Evolutionary conservation across 2,888 invertebrate species (phyloP).

Genomic region (Bimastos eiseni): DNA sequence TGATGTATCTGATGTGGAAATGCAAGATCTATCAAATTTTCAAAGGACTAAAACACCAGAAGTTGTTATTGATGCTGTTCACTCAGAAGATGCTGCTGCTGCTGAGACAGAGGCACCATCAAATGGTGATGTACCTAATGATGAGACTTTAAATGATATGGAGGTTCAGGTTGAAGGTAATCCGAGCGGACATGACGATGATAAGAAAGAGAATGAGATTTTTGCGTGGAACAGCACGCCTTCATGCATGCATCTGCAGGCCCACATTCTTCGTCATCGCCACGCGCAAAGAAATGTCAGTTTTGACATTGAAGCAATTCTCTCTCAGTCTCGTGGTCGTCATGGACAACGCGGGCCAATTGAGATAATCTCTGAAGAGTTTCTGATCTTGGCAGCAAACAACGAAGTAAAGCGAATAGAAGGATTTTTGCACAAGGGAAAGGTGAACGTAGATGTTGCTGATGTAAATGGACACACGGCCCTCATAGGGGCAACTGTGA

Average conservation of each 20-base stretch:
- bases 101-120: background rate
- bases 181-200: background rate
- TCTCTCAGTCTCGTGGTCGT: slow-evolving; percentile 49
- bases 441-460: slow-evolving; percentile 57
- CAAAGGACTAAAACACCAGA: background rate
- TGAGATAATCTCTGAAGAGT: slow-evolving; percentile 53
- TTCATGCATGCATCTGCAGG: slow-evolving; percentile 53
- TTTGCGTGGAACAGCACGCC: slow-evolving; percentile 56
- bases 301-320: slow-evolving; percentile 50
- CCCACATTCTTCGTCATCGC: slow-evolving; percentile 53
- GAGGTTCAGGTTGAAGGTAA: background rate
- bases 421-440: slow-evolving; percentile 50
- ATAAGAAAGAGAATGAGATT: background rate
- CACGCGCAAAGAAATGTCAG: slow-evolving; percentile 43
- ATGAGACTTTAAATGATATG: background rate
- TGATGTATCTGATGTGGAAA: background rate
- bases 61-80: background rate
- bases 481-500: slow-evolving; percentile 57
- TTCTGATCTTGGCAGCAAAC: slow-evolving; percentile 51
- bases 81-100: background rate
- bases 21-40: background rate
- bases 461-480: slow-evolving; percentile 58
- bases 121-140: background rate
- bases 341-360: slow-evolving; percentile 49
- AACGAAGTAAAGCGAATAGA: slow-evolving; percentile 53